Evolutionary conservation across 2,888 invertebrate genomes (phyloP).

Genomic region (Hetaerina titia): DNA sequence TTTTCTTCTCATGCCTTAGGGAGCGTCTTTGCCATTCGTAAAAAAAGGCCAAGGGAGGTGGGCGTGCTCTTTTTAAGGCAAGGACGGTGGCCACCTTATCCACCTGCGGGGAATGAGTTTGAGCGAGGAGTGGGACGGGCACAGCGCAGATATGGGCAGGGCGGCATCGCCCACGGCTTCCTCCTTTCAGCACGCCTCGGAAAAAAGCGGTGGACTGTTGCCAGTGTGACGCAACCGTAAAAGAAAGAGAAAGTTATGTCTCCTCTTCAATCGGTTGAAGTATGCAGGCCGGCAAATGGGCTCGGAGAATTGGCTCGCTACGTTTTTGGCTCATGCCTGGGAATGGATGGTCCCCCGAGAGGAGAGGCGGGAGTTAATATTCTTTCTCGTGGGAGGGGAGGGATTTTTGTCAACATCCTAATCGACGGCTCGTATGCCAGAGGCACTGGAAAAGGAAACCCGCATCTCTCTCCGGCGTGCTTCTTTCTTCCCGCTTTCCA

Average conservation of each 20-base stretch:
- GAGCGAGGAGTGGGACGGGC: neutral
- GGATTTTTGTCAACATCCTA: neutral
- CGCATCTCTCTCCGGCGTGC: no score
- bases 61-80: conserved; percentile 16
- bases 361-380: neutral
- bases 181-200: neutral
- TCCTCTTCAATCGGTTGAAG: neutral
- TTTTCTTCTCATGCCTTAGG: neutral
- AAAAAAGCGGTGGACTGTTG: conserved; percentile 19
- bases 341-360: neutral
- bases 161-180: conserved; percentile 51
- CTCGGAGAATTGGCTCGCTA: neutral
- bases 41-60: neutral
- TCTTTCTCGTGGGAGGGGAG: neutral
- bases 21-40: neutral
- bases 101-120: neutral
- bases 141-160: conserved; percentile 30
- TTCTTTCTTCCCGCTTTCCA: no score
- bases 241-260: conserved; percentile 53
- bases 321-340: neutral
- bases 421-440: no score
- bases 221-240: conserved; percentile 48
- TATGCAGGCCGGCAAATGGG: neutral
- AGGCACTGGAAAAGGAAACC: no score
- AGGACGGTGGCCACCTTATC: neutral